Evolutionary conservation across 2,797 vertebrate genomes (phyloP).

Genomic region (Diplodus sargus): DNA sequence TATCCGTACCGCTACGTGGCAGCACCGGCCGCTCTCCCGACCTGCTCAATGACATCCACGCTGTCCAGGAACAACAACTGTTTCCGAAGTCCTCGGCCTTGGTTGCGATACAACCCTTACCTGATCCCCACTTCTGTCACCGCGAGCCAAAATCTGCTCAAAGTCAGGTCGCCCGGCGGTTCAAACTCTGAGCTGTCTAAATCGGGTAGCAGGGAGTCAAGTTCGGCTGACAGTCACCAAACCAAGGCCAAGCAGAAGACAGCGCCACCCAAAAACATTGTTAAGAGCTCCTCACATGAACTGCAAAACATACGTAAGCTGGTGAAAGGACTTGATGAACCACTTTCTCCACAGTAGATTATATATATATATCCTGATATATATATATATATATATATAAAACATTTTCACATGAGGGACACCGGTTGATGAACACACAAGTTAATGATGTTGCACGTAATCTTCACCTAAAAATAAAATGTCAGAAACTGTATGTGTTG

Average conservation of each 20-base stretch:
- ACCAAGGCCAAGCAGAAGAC: slow-evolving; percentile 84
- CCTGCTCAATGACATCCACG: slow-evolving; percentile 78
- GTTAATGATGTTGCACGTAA: slow-evolving; percentile 21
- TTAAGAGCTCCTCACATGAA: slow-evolving; percentile 86
- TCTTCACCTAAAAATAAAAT: neutral
- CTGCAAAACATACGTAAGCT: slow-evolving; percentile 87
- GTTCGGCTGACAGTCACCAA: slow-evolving; percentile 82
- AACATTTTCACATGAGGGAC: neutral
- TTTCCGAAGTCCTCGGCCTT: slow-evolving; percentile 85
- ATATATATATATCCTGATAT: slow-evolving; percentile 80
- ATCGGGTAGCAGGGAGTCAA: slow-evolving; percentile 74
- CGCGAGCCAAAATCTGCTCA: slow-evolving; percentile 83
- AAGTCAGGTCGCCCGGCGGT: slow-evolving; percentile 76
- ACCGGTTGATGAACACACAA: neutral
- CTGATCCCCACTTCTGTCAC: slow-evolving; percentile 85
- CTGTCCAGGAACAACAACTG: slow-evolving; percentile 86
- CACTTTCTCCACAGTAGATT: slow-evolving; percentile 84
- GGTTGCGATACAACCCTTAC: slow-evolving; percentile 92
- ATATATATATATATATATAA: slow-evolving; percentile 53
- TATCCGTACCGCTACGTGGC: slow-evolving; percentile 93
- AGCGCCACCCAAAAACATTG: slow-evolving; percentile 82
- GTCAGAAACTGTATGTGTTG: slow-evolving; percentile 25
- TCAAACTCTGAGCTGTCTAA: slow-evolving; percentile 81
- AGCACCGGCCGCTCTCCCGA: slow-evolving; percentile 78
- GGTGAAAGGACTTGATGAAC: slow-evolving; percentile 88